A percentile compares a stretch with the other conserved stretches of the same genome.
Evolutionary conservation across 2,888 invertebrate species (phyloP).

Genomic region (Copidosoma aretas): DNA sequence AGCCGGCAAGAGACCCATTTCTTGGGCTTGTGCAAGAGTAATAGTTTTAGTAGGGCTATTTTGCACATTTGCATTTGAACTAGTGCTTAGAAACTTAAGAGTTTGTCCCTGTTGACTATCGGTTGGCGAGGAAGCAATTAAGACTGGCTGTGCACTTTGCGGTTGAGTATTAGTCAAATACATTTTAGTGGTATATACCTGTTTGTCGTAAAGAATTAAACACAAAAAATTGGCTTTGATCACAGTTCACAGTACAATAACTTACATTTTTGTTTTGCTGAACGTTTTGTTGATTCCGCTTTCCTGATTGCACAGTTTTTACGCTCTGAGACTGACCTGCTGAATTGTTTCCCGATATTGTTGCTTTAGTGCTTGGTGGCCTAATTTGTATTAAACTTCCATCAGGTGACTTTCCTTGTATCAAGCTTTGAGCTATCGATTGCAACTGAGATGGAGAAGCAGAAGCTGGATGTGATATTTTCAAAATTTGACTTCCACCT

Average conservation of each 20-base stretch:
- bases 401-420: constrained; percentile 60
- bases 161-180: constrained; percentile 58
- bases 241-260: not conserved
- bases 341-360: constrained; percentile 54
- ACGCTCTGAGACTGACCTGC: constrained; percentile 55
- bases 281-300: constrained; percentile 63
- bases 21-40: constrained; percentile 71
- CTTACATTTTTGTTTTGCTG: constrained; percentile 59
- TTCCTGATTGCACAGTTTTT: constrained; percentile 54
- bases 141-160: constrained; percentile 57
- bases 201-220: not conserved
- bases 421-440: constrained; percentile 59
- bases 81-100: constrained; percentile 58
- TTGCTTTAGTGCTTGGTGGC: constrained; percentile 53
- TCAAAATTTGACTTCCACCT: constrained; percentile 60
- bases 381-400: constrained; percentile 61
- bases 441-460: constrained; percentile 59
- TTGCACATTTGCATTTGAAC: constrained; percentile 52
- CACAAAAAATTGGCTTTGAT: not conserved
- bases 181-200: constrained; percentile 59
- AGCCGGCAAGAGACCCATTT: constrained; percentile 67
- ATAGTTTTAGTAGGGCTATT: constrained; percentile 67
- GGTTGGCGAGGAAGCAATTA: constrained; percentile 57
- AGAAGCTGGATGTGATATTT: constrained; percentile 60
- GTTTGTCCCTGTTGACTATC: constrained; percentile 55